Evolutionary conservation across 2,113 vertebrate species (phyloP), one percentile per base, ranked within the genome.

Genomic region (Rhizomys pruinosus): DNA sequence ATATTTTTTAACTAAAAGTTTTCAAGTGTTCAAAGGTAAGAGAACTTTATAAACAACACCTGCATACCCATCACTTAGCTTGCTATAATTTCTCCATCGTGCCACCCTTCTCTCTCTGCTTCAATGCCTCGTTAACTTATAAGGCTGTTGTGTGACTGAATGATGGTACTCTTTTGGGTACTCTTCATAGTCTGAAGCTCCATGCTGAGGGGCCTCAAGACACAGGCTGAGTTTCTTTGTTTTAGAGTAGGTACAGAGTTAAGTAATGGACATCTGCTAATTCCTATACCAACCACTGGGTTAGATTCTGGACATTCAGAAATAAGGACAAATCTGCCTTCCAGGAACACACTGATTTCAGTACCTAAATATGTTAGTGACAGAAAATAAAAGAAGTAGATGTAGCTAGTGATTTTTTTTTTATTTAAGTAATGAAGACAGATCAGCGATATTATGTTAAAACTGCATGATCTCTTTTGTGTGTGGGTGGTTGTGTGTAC

Each of bases 301-400:
- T 23, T 37, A 55, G 27, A 55, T 37, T 37, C 10, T 88, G 44
- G 10, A 4, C 2, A 47, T 79, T 84, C 52, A 80, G 84, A 87
- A 91, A 91, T 63, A 86, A 89, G 64, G 37, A 57, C 20, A 37
- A 25, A 64, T 86, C 42, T 93, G 63, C 6, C 78, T 89, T 93
- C 32, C 32, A 92, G 47, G 22, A 91, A 20, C 1, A 69, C 15
- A 13, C 20, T 29, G 23, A 7, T 20, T 34, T 82, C 57, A 80
- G 59, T 29, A 82, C 23, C n/a, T 92, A 37, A 61, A 59, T 55
- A 84, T 17, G 20, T 78, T 73, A 86, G 32, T 61, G 25, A 89
- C 66, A 8, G 71, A 91, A 91, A n/a, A 87, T 59, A 57, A 82
- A 64, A 79, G 5, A 44, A 82, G 57, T 27, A 80, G 74, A 87